These are phyloP conservation scores for Drosophila ironensis DNA, from an alignment of 1,140 invertebrate genomes.

Conservation along the genomic window DNA sequence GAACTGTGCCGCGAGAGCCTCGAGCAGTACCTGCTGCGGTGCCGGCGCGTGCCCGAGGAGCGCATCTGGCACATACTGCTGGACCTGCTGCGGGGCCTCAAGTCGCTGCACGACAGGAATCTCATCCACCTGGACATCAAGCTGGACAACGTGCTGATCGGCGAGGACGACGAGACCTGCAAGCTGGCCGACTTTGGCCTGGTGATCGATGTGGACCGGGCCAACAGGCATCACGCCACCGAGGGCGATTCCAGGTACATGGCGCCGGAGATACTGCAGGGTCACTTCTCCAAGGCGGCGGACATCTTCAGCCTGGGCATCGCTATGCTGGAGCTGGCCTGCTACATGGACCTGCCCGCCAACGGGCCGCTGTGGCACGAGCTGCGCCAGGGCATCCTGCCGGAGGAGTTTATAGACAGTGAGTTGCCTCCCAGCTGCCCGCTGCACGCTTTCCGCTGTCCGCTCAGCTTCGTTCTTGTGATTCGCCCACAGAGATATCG, in stretches of 20 bases:
- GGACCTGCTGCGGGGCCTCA: conserved; percentile 83
- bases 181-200: conserved; percentile 91
- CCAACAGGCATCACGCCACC: conserved; percentile 80
- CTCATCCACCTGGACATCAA: conserved; percentile 90
- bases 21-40: conserved; percentile 81
- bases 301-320: conserved; percentile 89
- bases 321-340: conserved; percentile 88
- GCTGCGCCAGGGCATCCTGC: conserved; percentile 83
- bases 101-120: conserved; percentile 86
- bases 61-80: conserved; percentile 79
- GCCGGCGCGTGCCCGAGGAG: conserved; percentile 82
- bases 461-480: not conserved
- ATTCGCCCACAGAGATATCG: conserved; percentile 82
- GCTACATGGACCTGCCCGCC: conserved; percentile 87
- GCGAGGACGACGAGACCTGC: conserved; percentile 85
- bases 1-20: conserved; percentile 86
- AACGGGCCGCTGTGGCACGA: conserved; percentile 88
- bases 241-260: conserved; percentile 91
- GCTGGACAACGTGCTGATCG: conserved; percentile 88
- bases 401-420: conserved; percentile 76
- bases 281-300: conserved; percentile 85
- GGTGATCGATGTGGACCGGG: conserved; percentile 85
- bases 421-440: conserved; percentile 1
- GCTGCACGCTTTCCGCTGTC: not conserved
- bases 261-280: conserved; percentile 87